These are phyloP conservation scores for Caenorhabditis briggsae DNA, from an alignment of 1,140 invertebrate species.

Conservation along the genomic window DNA sequence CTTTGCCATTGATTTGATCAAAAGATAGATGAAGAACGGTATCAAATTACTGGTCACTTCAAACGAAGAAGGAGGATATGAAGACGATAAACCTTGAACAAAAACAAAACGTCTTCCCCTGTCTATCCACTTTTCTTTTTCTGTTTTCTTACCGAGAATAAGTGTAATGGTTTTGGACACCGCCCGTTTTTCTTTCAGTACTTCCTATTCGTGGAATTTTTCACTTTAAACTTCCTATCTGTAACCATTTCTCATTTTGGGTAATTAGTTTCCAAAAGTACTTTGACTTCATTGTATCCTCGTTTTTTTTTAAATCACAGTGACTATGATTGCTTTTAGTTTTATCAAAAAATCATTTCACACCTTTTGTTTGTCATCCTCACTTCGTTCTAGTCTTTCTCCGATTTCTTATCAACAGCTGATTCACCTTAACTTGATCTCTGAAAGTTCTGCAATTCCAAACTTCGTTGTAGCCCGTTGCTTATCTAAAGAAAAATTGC, in stretches of 20 bases:
- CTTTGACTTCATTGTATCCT: background rate
- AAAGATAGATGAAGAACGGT: background rate
- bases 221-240: no score
- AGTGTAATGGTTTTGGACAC: background rate
- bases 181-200: background rate
- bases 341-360: constrained; percentile 7
- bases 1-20: background rate
- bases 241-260: no score
- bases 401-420: background rate
- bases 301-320: background rate
- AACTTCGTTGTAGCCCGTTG: constrained; percentile 15
- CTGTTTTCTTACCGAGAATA: background rate
- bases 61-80: background rate
- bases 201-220: background rate
- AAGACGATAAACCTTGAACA: background rate
- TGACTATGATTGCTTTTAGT: no score
- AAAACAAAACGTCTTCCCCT: constrained; percentile 19
- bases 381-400: constrained; percentile 5
- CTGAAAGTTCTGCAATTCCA: background rate
- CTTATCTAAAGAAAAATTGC: background rate
- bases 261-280: background rate
- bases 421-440: background rate
- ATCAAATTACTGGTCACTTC: background rate
- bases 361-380: constrained; percentile 1
- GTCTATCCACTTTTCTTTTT: background rate